Percentiles rank a stretch among this genome's conserved stretches.
These are phyloP conservation scores for Leiothrix lutea DNA, from an alignment of 2,113 vertebrate genomes.

Conservation along the genomic window DNA sequence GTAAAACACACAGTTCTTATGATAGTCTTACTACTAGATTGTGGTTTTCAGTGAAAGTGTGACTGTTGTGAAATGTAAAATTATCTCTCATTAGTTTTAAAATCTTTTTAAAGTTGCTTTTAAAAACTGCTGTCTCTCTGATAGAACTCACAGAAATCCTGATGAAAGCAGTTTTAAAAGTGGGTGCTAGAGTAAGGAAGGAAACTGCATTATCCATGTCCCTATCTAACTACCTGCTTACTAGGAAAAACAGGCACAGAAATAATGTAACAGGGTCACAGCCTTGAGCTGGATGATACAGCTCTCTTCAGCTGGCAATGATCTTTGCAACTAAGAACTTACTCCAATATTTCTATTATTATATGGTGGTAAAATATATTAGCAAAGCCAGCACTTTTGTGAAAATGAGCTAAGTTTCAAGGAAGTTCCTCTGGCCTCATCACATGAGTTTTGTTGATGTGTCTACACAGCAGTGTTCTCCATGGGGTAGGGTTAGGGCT, in stretches of 20 bases:
- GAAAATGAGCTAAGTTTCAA: background rate
- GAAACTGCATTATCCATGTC: background rate
- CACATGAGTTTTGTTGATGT: background rate
- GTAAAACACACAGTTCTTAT: background rate
- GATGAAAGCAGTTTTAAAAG: background rate
- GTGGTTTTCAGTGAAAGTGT: background rate
- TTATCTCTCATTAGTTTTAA: background rate
- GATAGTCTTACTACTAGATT: background rate
- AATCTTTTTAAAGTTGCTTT: background rate
- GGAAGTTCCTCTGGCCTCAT: background rate
- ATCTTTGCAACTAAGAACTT: background rate
- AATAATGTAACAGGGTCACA: background rate
- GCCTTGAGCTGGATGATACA: background rate
- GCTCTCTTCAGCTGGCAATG: background rate
- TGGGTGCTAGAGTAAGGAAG: background rate
- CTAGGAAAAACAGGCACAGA: background rate
- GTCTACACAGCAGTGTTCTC: background rate
- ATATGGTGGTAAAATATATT: background rate
- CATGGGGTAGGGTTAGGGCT: background rate
- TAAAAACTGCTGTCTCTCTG: background rate
- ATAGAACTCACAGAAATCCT: background rate
- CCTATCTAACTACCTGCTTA: background rate
- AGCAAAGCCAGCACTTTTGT: background rate
- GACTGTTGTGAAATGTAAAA: background rate
- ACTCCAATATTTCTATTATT: background rate